phyloP scores from a whole-genome alignment of 92 coral and sea anemone species.

The Porites rus region DNA sequence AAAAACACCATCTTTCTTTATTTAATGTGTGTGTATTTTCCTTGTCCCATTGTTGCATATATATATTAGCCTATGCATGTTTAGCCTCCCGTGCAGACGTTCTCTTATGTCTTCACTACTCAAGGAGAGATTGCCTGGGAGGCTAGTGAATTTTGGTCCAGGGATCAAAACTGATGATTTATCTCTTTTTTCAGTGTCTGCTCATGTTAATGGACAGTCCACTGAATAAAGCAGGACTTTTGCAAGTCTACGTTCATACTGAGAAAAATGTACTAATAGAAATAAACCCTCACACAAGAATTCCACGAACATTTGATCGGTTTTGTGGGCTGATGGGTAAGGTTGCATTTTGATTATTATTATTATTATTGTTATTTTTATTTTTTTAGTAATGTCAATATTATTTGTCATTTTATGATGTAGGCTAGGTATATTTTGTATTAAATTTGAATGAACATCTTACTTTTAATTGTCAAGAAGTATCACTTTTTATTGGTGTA shows the following conservation, averaged over 20 bases:
- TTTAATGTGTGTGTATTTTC: too few species aligned
- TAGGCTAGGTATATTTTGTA: too few species aligned
- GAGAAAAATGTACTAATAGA: constrained; percentile 94
- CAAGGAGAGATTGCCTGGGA: too few species aligned
- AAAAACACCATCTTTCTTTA: too few species aligned
- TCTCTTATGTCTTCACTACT: too few species aligned
- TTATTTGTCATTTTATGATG: too few species aligned
- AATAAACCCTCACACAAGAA: constrained; percentile 98
- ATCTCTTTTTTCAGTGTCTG: constrained; percentile 68
- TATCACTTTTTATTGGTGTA: too few species aligned
- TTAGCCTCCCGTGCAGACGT: background rate
- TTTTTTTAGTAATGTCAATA: background rate
- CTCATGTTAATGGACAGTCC: constrained; percentile 98
- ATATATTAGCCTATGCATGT: background rate
- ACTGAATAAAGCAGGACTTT: constrained; percentile 93
- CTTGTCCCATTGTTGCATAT: too few species aligned
- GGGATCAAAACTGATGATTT: background rate
- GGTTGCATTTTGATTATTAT: constrained; percentile 9
- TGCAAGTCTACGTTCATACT: constrained; percentile 96
- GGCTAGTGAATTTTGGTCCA: background rate
- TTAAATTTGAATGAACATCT: too few species aligned
- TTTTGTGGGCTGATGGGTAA: constrained; percentile 99
- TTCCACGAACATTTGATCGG: constrained; percentile 98
- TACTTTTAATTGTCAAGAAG: too few species aligned
- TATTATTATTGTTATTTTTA: too few species aligned